Evolutionary conservation across 2,113 vertebrate species (phyloP).

Genomic region (Cebidichthys violaceus): DNA sequence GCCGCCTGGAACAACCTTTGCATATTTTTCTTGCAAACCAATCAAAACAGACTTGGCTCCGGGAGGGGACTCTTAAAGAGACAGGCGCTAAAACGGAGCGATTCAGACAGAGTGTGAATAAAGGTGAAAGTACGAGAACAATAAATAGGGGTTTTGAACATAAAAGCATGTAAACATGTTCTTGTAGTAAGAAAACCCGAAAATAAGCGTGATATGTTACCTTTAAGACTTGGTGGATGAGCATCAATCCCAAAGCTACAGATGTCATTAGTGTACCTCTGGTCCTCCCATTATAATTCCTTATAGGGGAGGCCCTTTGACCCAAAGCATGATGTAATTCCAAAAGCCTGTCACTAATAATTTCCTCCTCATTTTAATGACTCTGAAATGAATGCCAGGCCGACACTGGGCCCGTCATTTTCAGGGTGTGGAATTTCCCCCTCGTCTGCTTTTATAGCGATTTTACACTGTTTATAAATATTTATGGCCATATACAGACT

Average conservation of each 20-base stretch:
- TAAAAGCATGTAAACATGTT: too few species aligned
- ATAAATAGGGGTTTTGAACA: too few species aligned
- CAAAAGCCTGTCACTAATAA: constrained; percentile 84
- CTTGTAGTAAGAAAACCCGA: too few species aligned
- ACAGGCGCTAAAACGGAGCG: too few species aligned
- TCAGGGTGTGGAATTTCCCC: constrained; percentile 54
- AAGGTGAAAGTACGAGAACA: too few species aligned
- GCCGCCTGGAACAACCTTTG: too few species aligned
- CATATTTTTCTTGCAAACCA: too few species aligned
- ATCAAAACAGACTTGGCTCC: too few species aligned
- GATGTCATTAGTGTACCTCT: constrained; percentile 19
- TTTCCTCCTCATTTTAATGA: constrained; percentile 82
- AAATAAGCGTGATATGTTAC: too few species aligned
- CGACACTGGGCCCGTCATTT: constrained; percentile 64
- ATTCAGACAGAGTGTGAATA: too few species aligned
- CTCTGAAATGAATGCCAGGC: constrained; percentile 79
- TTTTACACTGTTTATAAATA: constrained; percentile 76
- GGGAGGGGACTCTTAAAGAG: too few species aligned
- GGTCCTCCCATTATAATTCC: constrained; percentile 52
- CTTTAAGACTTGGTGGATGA: neutral
- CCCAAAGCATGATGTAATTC: constrained; percentile 81
- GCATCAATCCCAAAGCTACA: constrained; percentile 2
- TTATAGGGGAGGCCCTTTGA: constrained; percentile 77
- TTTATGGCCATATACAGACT: constrained; percentile 71
- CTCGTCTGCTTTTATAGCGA: constrained; percentile 58